Evolutionary conservation across 92 coral and sea anemone genomes (phyloP), one percentile per base, ranked within the genome.

Genomic region (Epizoanthus scotinus): DNA sequence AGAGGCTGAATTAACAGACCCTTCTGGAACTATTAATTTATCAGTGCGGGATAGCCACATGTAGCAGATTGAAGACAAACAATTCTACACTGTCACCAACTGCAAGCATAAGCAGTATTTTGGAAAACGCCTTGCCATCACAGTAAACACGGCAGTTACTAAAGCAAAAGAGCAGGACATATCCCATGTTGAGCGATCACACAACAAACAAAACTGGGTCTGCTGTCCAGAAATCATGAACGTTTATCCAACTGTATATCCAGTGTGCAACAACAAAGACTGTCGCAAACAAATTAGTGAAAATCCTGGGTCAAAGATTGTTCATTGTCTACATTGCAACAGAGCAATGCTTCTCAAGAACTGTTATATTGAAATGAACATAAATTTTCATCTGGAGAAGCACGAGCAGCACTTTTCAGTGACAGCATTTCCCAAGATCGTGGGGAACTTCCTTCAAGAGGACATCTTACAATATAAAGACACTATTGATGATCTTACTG

Each of bases 231-330:
- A 87, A 15, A 72, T 77, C 27, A 40, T 81, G 77, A 86, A 79
- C 44, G 55, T 78, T 31, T 71, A 12, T n/a, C 60, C 85, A 28
- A 74, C 19, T 47, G 69, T 85, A 1, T 85, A 88, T 85, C 86
- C 88, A 20, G 83, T 78, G 40, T 88, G 88, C 86, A 88, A 84
- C 83, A 84, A 88, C 83, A 78, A 84, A 73, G 86, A 88, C 60
- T 88, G 91, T 9, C 38, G 73, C 31, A 72, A 70, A 52, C 84
- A 84, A 57, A 79, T 54, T 40, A 55, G 67, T 67, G 79, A 66
- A 58, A 84, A 84, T 19, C 81, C 85, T 36, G 85, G 85, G 24
- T 50, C 78, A 3, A 84, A 60, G 17, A 59, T 88, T 44, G 83
- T 85, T 6, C 63, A 58, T 29, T 85, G 86, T 47, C 84, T 74